Conservation (phyloP, 2,888 invertebrate species). For the Diplazon laetatorius region DNA sequence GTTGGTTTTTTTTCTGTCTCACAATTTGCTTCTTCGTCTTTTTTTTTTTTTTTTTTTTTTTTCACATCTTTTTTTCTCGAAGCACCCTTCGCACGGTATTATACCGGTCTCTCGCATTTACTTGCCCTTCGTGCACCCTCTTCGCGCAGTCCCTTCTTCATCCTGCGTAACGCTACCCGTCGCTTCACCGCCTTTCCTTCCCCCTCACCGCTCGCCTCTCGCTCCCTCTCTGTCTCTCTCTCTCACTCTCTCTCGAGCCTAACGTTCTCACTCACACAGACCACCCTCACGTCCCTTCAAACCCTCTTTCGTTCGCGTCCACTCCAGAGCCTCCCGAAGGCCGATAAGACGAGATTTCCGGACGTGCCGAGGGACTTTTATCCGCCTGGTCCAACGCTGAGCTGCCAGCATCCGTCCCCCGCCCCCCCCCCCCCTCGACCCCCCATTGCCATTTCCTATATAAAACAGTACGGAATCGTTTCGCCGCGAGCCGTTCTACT, state of each 20-base stretch:
- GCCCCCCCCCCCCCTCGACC: not conserved
- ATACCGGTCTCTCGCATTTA: slow-evolving; percentile 39
- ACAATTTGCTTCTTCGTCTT: not conserved
- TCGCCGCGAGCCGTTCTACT: not conserved
- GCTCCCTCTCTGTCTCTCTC: slow-evolving; percentile 31
- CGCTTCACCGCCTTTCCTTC: slow-evolving; percentile 37
- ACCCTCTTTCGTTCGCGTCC: slow-evolving; percentile 57
- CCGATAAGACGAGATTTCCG: slow-evolving; percentile 69
- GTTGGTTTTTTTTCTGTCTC: not conserved
- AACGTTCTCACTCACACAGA: too few relatives aligned
- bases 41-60: not conserved
- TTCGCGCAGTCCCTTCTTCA: slow-evolving; percentile 6
- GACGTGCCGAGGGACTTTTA: slow-evolving; percentile 62
- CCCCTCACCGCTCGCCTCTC: slow-evolving; percentile 28
- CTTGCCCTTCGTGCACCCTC: slow-evolving; percentile 1
- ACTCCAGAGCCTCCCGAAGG: slow-evolving; percentile 64
- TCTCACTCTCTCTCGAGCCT: slow-evolving; percentile 57
- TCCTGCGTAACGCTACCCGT: slow-evolving; percentile 62
- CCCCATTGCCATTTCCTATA: not conserved
- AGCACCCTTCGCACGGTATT: slow-evolving; percentile 35
- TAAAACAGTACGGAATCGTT: too few relatives aligned
- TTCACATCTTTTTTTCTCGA: not conserved
- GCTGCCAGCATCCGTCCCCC: slow-evolving; percentile 23
- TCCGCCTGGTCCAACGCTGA: slow-evolving; percentile 37
- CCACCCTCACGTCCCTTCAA: slow-evolving; percentile 54